Conservation (phyloP, 2,888 invertebrate species). For the Eurytoma californica region DNA sequence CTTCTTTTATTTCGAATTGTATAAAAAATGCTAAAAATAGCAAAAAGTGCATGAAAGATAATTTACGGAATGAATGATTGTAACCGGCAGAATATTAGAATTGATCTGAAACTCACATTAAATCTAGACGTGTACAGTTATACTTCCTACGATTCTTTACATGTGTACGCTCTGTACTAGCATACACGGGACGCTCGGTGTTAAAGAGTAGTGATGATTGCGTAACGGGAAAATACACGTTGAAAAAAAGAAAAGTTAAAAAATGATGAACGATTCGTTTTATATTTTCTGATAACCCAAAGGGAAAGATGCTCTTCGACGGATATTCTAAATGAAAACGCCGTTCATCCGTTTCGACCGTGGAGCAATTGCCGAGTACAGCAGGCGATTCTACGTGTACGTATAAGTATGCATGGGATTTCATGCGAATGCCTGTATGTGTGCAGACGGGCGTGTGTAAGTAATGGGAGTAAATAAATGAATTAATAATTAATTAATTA, state of each 20-base stretch:
- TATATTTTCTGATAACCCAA: conserved; percentile 49
- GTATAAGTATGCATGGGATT: conserved; percentile 45
- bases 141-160: conserved; percentile 21
- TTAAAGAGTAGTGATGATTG: conserved; percentile 33
- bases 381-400: conserved; percentile 45
- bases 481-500: conserved; percentile 47
- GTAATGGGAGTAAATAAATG: conserved; percentile 51
- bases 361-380: conserved; percentile 46
- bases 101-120: conserved; percentile 36
- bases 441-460: conserved; percentile 18
- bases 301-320: conserved; percentile 38
- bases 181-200: conserved; percentile 25
- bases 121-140: background rate
- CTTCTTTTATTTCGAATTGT: conserved; percentile 31
- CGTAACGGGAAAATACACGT: conserved; percentile 31
- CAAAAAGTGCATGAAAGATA: conserved; percentile 14
- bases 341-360: conserved; percentile 52
- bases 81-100: conserved; percentile 8
- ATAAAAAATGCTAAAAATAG: conserved; percentile 20
- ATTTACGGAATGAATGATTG: conserved; percentile 4
- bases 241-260: conserved; percentile 17
- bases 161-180: conserved; percentile 47
- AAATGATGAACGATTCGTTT: conserved; percentile 35
- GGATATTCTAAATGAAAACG: conserved; percentile 50
- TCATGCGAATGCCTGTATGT: conserved; percentile 38